These are phyloP conservation scores for Conomelus anceps DNA, from an alignment of 2,888 invertebrate genomes.

Conservation along the genomic window DNA sequence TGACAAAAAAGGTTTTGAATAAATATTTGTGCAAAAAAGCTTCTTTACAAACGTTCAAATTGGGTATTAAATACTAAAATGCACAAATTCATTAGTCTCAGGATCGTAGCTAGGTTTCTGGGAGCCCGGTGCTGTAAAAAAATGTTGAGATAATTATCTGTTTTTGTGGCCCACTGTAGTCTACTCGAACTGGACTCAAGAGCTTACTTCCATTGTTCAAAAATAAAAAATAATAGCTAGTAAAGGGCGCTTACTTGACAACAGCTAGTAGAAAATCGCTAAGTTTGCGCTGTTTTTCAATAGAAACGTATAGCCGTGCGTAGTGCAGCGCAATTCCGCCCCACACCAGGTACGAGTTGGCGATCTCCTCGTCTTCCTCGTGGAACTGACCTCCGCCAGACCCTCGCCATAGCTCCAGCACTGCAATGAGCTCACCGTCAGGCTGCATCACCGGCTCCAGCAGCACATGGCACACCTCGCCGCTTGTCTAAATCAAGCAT, in stretches of 20 bases:
- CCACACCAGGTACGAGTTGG: slow-evolving; percentile 59
- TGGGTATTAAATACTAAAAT: too few relatives aligned
- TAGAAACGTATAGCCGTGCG: slow-evolving; percentile 59
- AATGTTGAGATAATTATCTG: too few relatives aligned
- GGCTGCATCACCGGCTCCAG: slow-evolving; percentile 59
- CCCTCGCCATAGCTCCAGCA: slow-evolving; percentile 61
- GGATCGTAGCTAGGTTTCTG: too few relatives aligned
- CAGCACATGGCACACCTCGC: slow-evolving; percentile 42
- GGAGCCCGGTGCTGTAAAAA: too few relatives aligned
- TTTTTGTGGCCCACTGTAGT: too few relatives aligned
- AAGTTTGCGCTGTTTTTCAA: slow-evolving; percentile 63
- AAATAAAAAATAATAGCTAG: not conserved
- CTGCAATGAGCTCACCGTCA: slow-evolving; percentile 56
- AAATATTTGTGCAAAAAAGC: too few relatives aligned
- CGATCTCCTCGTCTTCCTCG: slow-evolving; percentile 62
- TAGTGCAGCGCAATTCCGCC: slow-evolving; percentile 64
- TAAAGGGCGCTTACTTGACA: slow-evolving; percentile 60
- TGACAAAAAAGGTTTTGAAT: too few relatives aligned
- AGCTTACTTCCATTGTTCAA: not conserved
- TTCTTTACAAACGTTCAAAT: too few relatives aligned
- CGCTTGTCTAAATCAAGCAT: slow-evolving; percentile 21
- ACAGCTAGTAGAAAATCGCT: slow-evolving; percentile 72
- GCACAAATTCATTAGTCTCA: too few relatives aligned
- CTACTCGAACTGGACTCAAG: too few relatives aligned
- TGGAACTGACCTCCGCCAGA: slow-evolving; percentile 49